phyloP scores from a whole-genome alignment of 2,113 vertebrate species.

The Leucoraja erinaceus region DNA sequence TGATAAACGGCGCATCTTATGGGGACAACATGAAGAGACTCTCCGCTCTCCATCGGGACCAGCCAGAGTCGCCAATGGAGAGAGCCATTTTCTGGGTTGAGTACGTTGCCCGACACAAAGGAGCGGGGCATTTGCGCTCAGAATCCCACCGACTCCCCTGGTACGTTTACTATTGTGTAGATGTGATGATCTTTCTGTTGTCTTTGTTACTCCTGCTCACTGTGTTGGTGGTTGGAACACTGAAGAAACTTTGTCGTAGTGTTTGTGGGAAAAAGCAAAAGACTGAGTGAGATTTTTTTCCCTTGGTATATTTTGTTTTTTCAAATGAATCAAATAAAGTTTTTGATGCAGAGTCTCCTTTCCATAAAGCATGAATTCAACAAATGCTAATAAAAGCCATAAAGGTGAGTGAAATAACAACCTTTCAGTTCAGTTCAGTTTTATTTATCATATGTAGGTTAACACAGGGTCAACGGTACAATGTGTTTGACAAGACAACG shows the following conservation, averaged over 20 bases:
- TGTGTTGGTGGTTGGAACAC: not conserved
- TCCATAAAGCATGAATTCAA: not conserved
- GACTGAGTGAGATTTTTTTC: not conserved
- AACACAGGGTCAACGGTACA: no score
- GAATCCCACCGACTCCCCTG: constrained; percentile 58
- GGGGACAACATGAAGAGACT: constrained; percentile 53
- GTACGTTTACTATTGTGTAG: constrained; percentile 56
- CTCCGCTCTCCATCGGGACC: constrained; percentile 54
- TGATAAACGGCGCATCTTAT: constrained; percentile 56
- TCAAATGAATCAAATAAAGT: not conserved
- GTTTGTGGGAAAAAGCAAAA: not conserved
- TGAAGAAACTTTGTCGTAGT: not conserved
- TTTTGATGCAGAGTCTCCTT: not conserved
- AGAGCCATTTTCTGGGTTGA: constrained; percentile 60
- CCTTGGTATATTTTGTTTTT: not conserved
- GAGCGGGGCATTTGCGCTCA: constrained; percentile 56
- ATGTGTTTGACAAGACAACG: no score
- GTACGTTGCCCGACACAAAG: constrained; percentile 60
- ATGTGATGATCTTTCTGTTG: constrained; percentile 46
- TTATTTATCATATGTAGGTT: no score
- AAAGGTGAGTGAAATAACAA: no score
- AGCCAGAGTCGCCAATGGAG: constrained; percentile 50
- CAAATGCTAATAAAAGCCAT: not conserved
- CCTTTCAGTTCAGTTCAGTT: not conserved
- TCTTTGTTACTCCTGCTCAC: not conserved